Evolutionary conservation across 2,113 vertebrate species (phyloP), one percentile per base, ranked within the genome.

Genomic region (Toxostoma redivivum): DNA sequence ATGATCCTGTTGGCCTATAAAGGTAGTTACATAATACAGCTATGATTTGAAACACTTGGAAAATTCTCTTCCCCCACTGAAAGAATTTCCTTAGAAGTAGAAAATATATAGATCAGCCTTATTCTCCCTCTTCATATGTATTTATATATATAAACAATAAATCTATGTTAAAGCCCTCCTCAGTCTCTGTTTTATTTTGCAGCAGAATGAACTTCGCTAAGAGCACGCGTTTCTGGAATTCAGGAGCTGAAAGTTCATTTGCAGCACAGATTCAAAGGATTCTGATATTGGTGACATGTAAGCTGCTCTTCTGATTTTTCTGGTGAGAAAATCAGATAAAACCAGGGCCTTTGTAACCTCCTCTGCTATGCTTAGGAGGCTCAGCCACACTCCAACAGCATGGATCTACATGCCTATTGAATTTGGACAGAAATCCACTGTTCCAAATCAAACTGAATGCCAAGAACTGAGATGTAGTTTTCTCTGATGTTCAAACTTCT

Each of bases 251-350:
- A 61, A 70, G 69, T 35, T 58, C n/a, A 35, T 37, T 15, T 37
- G 12, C 6, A 2, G 23, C 0, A 0, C 31, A 45, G 35, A 79
- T 40, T 30, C 24, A 71, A 76, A 84, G 11, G 22, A 78, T 56
- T 72, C 27, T 2, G 1, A 53, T 31, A 65, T 4, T 15, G 23
- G 37, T 23, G 50, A 56, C 16, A 62, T 3, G 28, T 28, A 40
- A 44, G 44, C n/a, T 35, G 3, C 40, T 57, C 31, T 70, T 33
- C 15, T 25, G 38, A 31, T 42, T 50, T 40, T 81, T 60, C 54
- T 33, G 47, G 23, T n/a, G n/a, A 81, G 50, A 77, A 91, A 73
- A 57, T 4, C 21, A 31, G 47, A 30, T 14, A 38, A 48, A 86
- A 40, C 23, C 6, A 37, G 35, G 42, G 38, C 7, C 1, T 18